Evolutionary conservation across 2,888 invertebrate species (phyloP).

Genomic region (Ephialtes manifestator): DNA sequence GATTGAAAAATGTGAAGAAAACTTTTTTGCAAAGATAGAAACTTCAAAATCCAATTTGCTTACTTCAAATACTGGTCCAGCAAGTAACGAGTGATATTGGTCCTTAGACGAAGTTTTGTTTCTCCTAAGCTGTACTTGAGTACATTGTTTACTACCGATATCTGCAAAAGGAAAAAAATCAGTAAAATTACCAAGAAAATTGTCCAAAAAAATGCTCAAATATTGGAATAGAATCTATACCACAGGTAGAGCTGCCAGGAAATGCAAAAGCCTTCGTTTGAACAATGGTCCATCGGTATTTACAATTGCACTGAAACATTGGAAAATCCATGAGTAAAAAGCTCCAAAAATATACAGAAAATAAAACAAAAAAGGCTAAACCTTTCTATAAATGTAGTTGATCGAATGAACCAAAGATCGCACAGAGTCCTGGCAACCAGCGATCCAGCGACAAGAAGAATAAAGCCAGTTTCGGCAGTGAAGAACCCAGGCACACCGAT

Average conservation of each 20-base stretch:
- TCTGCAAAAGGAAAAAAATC: slow-evolving; percentile 88
- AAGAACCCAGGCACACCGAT: slow-evolving; percentile 91
- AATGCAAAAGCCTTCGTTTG: slow-evolving; percentile 91
- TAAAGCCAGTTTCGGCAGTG: slow-evolving; percentile 91
- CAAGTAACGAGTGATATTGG: slow-evolving; percentile 94
- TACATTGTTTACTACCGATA: slow-evolving; percentile 97
- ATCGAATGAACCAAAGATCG: slow-evolving; percentile 99
- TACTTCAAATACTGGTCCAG: slow-evolving; percentile 97
- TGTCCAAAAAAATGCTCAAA: not conserved
- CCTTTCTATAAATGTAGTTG: slow-evolving; percentile 97
- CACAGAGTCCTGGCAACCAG: slow-evolving; percentile 96
- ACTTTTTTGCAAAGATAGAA: not conserved
- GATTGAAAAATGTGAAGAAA: no score
- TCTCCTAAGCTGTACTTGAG: slow-evolving; percentile 98
- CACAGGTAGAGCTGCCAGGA: slow-evolving; percentile 95
- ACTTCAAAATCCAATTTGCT: slow-evolving; percentile 83
- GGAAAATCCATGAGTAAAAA: slow-evolving; percentile 39
- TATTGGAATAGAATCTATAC: slow-evolving; percentile 86
- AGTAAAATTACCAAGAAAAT: slow-evolving; percentile 57
- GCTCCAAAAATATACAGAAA: not conserved
- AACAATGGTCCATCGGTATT: slow-evolving; percentile 94
- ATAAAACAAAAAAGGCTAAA: slow-evolving; percentile 84
- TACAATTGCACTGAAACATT: slow-evolving; percentile 93
- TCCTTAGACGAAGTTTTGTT: slow-evolving; percentile 95
- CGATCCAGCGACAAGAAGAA: slow-evolving; percentile 92